Base-by-base conservation (phyloP, 2,113 vertebrate species). In the Panthera leo region DNA sequence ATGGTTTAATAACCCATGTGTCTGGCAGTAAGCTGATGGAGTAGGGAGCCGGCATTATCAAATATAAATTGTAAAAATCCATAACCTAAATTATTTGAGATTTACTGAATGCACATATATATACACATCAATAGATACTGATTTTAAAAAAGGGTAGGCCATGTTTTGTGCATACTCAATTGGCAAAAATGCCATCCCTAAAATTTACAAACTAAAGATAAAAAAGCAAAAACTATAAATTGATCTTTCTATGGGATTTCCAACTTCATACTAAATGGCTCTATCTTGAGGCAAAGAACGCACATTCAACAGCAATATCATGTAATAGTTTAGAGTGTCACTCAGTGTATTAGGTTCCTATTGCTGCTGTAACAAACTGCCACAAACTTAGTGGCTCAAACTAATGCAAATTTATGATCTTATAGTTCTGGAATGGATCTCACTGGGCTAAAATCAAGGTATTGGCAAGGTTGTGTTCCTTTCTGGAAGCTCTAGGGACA, bases 121-220 rank as follows among this genome's bases (percentile, higher is more conserved):
- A 76, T 15, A 80, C 25, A 51, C 16, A 82, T 29, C 39, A 3
- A 78, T 51, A 75, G 31, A 65, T 61, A 76, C 1, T 48, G 16
- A 25, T 84, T 48, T 58, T 25, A 83, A 93, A 88, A 39, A 27
- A 5, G 25, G 14, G 42, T 18, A 5, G 55, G 19, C 61, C 7
- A 9, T 71, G 15, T 73, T 93, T 93, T 16, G 55, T 89, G 34
- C 27, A 11, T 45, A 45, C 5, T 11, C 7, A 67, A 48, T 3
- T 83, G 63, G 70, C 61, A 75, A 79, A 93, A 91, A 85, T 19
- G 2, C 25, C 12, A 70, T 63, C 5, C 85, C 13, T 21, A 8
- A 92, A 73, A 70, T 82, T 93, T 85, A 51, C 19, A 95, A 85
- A 91, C 19, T 63, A 63, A 11, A 63, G 42, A 78, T 89, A 90